Base-by-base conservation (phyloP, 2,888 invertebrate species). In the Drosophila fulvimacula region DNA sequence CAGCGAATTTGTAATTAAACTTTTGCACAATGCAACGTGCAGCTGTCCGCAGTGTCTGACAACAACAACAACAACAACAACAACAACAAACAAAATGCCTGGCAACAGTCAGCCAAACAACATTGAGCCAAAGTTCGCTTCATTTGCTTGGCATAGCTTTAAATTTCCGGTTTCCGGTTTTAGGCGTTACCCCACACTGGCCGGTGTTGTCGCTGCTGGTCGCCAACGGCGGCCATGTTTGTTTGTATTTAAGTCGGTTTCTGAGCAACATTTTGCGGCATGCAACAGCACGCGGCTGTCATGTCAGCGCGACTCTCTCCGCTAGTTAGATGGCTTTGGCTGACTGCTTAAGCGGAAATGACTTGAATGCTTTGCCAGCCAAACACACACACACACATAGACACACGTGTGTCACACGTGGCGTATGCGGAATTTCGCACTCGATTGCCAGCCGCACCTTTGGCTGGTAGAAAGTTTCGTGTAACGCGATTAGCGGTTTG, bases 121-220 rank as follows among this genome's bases (percentile, higher is more conserved):
- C 59, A 48, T 63, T 63, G 73, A 74, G 57, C 69, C 63, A 68
- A 69, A 30, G 76, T 69, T 74, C 65, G 78, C 75, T 84, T 79
- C 82, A 82, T 89, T 89, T 88, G 76, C 86, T 74, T 79, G 89
- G 82, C 86, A 79, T 69, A 75, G 79, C 88, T 83, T 90, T 88
- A 88, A 88, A 83, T 90, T 90, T 88, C 89, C 88, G 88, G 86
- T 79, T 89, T 88, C 85, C 90, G 81, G 80, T 82, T 78, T 85
- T 78, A 80, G 79, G 60, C 62, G 48, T 42, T 21, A 27, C 36
- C n/a, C 36, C 52, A 6, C 53, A 41, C 30, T 41, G 39, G 39
- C 11, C 30, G 34, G 1, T 21, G 21, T 39, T 27, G 38, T 17
- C 34, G 32, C 46, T 38, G 42, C 38, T 67, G 68, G 76, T 79